Evolutionary conservation across 2,797 vertebrate species (phyloP), one percentile per base, ranked within the genome.

Genomic region (Glossophaga mutica): DNA sequence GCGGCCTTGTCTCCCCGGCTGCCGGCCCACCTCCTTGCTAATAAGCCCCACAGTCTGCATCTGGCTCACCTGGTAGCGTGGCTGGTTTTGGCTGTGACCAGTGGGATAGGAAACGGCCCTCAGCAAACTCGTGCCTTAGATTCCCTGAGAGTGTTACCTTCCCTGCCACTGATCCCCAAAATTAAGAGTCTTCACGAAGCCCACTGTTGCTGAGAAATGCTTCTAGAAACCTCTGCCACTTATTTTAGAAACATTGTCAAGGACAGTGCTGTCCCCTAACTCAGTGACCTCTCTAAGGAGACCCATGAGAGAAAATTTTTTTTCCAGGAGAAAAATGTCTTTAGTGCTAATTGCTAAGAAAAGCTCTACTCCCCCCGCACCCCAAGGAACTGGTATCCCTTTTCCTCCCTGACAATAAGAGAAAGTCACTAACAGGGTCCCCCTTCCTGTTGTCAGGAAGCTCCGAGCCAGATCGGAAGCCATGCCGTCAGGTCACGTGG

Each of bases 401-500:
- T 48, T 11, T 34, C 16, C 26, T 73, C 18, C 59, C 24, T 42
- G 48, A 71, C 12, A 9, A 52, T 0, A 42, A 24, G 22, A 68
- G 22, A 24, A 44, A 50, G 42, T 62, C 42, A 3, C 26, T 70
- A 29, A 15, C 0, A 5, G 14, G 42, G 18, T 52, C 39, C 34
- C 62, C 62, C 37, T 39, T 74, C 50, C 55, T 22, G 52, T 21
- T 48, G 26, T 18, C 22, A 24, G 44, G 50, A 93, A 55, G 44
- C 34, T 50, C 32, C 32, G 39, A 39, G 62, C 24, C 77, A 52
- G 22, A 19, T 12, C 7, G 0, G 3, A 46, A 46, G 70, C 32
- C 44, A 0, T 0, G 6, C 15, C 29, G 55, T 22, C 14, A 15
- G 19, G 46, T 18, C 14, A 5, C 6, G 0, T 0, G 4, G 7